Conservation (phyloP, 2,888 invertebrate species). For the Bellardia bayeri region DNA sequence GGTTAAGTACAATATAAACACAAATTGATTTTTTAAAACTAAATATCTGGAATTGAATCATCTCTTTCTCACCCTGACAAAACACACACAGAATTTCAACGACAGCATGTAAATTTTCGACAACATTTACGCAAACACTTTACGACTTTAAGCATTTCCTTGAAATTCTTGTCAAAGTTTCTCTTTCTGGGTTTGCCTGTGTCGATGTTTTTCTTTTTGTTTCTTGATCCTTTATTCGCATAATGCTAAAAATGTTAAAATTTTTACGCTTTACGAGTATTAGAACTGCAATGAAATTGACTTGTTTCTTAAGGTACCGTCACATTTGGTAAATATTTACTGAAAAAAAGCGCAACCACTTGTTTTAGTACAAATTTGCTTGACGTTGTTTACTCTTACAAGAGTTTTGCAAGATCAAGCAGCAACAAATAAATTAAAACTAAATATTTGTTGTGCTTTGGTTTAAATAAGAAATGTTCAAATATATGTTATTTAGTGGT, state of each 20-base stretch:
- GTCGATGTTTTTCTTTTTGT: slow-evolving; percentile 2
- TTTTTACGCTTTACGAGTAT: neutral
- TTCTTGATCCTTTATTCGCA: neutral
- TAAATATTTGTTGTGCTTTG: no score
- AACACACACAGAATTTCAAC: neutral
- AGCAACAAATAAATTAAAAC: no score
- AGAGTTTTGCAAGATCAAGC: no score
- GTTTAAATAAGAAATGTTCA: no score
- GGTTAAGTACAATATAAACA: neutral
- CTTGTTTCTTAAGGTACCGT: neutral
- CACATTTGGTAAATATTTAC: no score
- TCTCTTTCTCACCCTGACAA: neutral
- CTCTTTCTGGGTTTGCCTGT: neutral
- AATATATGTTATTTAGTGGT: no score
- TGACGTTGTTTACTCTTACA: no score
- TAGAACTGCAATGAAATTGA: slow-evolving; percentile 15
- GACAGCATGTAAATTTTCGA: slow-evolving; percentile 9
- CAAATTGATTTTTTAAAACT: slow-evolving; percentile 25
- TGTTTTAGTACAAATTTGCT: no score
- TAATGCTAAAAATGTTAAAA: neutral
- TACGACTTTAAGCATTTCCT: slow-evolving; percentile 14
- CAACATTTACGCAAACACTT: slow-evolving; percentile 26
- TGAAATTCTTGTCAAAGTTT: slow-evolving; percentile 2
- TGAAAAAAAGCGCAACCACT: no score
- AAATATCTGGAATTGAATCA: slow-evolving; percentile 1